Conservation (phyloP, 2,888 invertebrate species). For the Catocala fraxini region DNA sequence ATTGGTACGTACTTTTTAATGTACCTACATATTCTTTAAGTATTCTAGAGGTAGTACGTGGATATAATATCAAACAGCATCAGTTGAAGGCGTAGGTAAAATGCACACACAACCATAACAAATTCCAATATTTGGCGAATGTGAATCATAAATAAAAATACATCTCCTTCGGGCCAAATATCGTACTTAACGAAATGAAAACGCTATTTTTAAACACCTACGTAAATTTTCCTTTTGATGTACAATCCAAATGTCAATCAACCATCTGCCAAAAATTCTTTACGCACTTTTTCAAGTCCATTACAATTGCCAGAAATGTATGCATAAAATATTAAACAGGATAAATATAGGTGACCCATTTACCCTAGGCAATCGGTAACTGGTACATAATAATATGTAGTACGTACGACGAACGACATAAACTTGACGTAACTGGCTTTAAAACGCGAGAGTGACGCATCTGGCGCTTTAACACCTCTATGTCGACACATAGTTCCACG, state of each 20-base stretch:
- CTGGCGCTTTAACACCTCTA: conserved; percentile 41
- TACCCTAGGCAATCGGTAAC: conserved; percentile 17
- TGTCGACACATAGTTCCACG: conserved; percentile 9
- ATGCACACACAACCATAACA: no score
- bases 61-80: no score
- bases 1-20: conserved; percentile 18
- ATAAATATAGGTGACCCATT: conserved; percentile 33
- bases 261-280: conserved; percentile 4
- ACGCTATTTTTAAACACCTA: conserved; percentile 3
- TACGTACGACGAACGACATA: conserved; percentile 23
- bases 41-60: no score
- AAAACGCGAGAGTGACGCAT: conserved; percentile 43
- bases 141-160: background rate
- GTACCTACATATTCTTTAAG: no score
- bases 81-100: no score
- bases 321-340: conserved; percentile 4
- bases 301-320: conserved; percentile 5
- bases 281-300: background rate
- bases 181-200: conserved; percentile 1
- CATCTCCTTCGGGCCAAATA: background rate
- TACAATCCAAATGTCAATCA: conserved; percentile 5
- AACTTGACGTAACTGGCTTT: conserved; percentile 31
- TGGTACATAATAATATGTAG: conserved; percentile 11
- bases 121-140: background rate
- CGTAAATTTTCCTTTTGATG: conserved; percentile 6